Evolutionary conservation across 2,888 invertebrate species (phyloP).

Genomic region (Macrophya annulata): DNA sequence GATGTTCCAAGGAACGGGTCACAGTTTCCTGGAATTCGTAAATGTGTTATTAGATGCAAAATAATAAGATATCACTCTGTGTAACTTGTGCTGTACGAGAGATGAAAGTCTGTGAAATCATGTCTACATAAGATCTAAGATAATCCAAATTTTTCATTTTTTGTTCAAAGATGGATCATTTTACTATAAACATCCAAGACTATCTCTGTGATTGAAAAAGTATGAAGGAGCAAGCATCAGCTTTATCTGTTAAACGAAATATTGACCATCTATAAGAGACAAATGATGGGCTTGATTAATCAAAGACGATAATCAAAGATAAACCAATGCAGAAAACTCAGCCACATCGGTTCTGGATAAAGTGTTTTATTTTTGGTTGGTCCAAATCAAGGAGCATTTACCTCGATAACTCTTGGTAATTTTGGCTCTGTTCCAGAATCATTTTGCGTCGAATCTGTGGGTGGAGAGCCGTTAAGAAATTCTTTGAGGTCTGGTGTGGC

Average conservation of each 20-base stretch:
- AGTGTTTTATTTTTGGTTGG: neutral
- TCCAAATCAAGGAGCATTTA: constrained; percentile 5
- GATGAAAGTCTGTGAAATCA: neutral
- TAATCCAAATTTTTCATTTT: no score
- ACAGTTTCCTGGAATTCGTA: constrained; percentile 13
- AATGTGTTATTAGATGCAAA: neutral
- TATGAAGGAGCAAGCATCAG: no score
- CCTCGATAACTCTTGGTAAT: neutral
- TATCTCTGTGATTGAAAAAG: no score
- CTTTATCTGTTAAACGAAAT: no score
- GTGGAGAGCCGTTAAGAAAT: constrained; percentile 78
- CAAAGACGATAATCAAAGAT: neutral
- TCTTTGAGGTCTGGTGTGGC: constrained; percentile 84
- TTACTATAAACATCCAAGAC: no score
- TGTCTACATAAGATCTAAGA: neutral
- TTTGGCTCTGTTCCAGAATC: constrained; percentile 27
- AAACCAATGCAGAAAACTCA: neutral
- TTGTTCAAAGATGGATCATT: no score
- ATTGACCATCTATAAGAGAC: no score
- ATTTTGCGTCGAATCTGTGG: constrained; percentile 58
- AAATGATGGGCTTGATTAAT: no score
- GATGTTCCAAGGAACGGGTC: constrained; percentile 81
- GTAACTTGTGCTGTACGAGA: neutral
- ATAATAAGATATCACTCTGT: neutral
- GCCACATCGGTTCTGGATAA: neutral